phyloP scores from a whole-genome alignment of 2,113 vertebrate genomes.

The Pleuronectes platessa region DNA sequence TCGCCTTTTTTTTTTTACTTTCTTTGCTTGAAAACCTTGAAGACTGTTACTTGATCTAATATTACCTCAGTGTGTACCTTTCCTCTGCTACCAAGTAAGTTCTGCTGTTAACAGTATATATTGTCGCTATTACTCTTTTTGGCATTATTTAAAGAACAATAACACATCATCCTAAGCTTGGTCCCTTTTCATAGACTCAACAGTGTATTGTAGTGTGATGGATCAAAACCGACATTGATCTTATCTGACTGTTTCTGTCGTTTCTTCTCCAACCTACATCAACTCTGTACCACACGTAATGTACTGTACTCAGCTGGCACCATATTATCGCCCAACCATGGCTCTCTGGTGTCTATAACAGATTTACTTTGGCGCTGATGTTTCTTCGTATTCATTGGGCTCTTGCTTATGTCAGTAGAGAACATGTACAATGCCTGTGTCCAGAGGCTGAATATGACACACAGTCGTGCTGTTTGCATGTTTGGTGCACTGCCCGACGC shows the following conservation, averaged over 20 bases:
- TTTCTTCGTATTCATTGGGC: slow-evolving; percentile 24
- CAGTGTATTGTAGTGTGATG: background rate
- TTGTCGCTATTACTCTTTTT: slow-evolving; percentile 26
- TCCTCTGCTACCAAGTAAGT: background rate
- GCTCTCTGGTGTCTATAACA: too few relatives aligned
- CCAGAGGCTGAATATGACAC: slow-evolving; percentile 2
- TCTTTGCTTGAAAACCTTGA: background rate
- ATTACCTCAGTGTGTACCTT: slow-evolving; percentile 10
- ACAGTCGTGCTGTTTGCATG: slow-evolving; percentile 5
- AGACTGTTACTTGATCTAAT: slow-evolving; percentile 19
- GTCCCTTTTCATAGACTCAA: background rate
- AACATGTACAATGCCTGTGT: slow-evolving; percentile 10
- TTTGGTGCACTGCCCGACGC: slow-evolving; percentile 11
- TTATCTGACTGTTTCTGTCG: background rate
- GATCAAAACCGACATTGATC: slow-evolving; percentile 35
- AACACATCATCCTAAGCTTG: background rate
- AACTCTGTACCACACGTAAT: too few relatives aligned
- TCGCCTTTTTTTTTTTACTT: background rate
- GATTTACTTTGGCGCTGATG: slow-evolving; percentile 13
- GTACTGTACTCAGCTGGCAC: too few relatives aligned
- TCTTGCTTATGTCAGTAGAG: slow-evolving; percentile 44
- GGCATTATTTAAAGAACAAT: slow-evolving; percentile 11
- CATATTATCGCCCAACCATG: too few relatives aligned
- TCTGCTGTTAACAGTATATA: slow-evolving; percentile 8
- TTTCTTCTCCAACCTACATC: background rate